phyloP scores from a whole-genome alignment of 2,888 invertebrate genomes.

The Catocala fraxini region DNA sequence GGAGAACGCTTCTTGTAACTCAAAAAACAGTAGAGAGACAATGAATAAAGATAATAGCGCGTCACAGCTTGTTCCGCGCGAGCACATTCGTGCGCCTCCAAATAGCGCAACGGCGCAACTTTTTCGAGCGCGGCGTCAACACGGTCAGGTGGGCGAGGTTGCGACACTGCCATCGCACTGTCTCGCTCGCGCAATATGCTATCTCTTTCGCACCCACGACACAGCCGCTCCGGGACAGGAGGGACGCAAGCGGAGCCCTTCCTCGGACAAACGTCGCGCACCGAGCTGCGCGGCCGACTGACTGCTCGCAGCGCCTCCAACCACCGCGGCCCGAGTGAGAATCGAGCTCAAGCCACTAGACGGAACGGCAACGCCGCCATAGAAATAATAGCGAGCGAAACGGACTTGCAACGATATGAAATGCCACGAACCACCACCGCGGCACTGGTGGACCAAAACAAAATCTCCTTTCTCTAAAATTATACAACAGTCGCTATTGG shows the following conservation, averaged over 20 bases:
- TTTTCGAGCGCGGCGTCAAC: constrained; percentile 87
- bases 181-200: constrained; percentile 64
- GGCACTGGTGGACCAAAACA: constrained; percentile 85
- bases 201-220: constrained; percentile 75
- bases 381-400: constrained; percentile 77
- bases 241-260: constrained; percentile 74
- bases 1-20: constrained; percentile 60
- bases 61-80: constrained; percentile 77
- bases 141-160: constrained; percentile 88
- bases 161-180: constrained; percentile 82
- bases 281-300: constrained; percentile 87
- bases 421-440: constrained; percentile 78
- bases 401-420: constrained; percentile 79
- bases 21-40: constrained; percentile 69
- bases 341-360: constrained; percentile 67
- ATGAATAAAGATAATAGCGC: constrained; percentile 78
- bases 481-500: constrained; percentile 79
- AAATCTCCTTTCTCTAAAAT: constrained; percentile 86
- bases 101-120: constrained; percentile 88
- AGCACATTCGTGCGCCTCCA: constrained; percentile 85
- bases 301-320: constrained; percentile 72
- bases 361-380: constrained; percentile 81
- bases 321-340: constrained; percentile 62
- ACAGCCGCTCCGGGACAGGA: constrained; percentile 55
- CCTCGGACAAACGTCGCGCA: constrained; percentile 85